A percentile compares a stretch with the other conserved stretches of the same genome.
phyloP scores from a whole-genome alignment of 1,140 invertebrate species.

The Parapsyche elsis region DNA sequence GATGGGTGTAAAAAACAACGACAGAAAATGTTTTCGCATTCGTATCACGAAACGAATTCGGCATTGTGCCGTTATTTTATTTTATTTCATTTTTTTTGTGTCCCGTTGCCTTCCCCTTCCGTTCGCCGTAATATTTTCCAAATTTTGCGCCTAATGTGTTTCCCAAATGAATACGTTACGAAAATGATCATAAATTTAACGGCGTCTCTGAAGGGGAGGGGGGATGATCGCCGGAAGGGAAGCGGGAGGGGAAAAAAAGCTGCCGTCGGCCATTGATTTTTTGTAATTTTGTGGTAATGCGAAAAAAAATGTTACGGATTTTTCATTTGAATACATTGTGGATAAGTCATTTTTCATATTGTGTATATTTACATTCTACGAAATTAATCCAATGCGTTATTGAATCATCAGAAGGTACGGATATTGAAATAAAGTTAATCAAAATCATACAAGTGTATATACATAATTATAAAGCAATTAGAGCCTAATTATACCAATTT shows the following conservation, averaged over 20 bases:
- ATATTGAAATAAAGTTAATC: too few relatives aligned
- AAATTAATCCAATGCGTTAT: too few relatives aligned
- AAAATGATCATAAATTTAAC: constrained; percentile 33
- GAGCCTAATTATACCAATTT: too few relatives aligned
- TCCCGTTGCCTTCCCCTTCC: background rate
- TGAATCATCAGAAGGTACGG: too few relatives aligned
- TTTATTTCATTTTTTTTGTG: constrained; percentile 19
- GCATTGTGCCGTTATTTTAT: constrained; percentile 12
- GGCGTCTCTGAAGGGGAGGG: background rate
- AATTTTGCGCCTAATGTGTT: constrained; percentile 36
- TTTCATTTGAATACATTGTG: too few relatives aligned
- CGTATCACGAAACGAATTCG: constrained; percentile 9
- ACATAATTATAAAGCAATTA: too few relatives aligned
- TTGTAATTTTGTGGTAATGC: constrained; percentile 4
- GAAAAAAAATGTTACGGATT: background rate
- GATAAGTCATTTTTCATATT: too few relatives aligned
- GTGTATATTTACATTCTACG: too few relatives aligned
- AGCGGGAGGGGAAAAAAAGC: background rate
- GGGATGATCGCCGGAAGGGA: background rate
- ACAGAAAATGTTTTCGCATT: background rate
- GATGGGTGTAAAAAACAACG: background rate
- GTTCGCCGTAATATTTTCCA: constrained; percentile 25
- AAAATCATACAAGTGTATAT: too few relatives aligned
- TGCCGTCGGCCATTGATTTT: constrained; percentile 11
- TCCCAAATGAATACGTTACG: constrained; percentile 36